Evolutionary conservation across 2,888 invertebrate genomes (phyloP).

Genomic region (Xestia rhomboidea): DNA sequence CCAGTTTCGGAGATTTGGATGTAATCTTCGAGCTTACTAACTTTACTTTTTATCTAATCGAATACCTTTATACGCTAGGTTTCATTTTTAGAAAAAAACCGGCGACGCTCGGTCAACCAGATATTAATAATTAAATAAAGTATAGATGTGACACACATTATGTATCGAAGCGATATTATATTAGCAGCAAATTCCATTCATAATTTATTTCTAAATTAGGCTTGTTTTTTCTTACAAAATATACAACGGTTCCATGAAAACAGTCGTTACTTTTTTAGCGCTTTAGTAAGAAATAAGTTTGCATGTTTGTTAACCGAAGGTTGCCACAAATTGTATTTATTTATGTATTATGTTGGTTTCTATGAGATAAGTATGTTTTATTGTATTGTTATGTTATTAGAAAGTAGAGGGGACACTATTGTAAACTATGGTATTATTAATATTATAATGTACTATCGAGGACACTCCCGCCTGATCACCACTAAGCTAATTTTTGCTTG

Average conservation of each 20-base stretch:
- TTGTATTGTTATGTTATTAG: background rate
- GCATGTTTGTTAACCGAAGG: constrained; percentile 1
- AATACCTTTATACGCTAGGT: too few species aligned
- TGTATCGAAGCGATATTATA: background rate
- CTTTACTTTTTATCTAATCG: background rate
- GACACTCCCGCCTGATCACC: too few species aligned
- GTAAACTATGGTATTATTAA: background rate
- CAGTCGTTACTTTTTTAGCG: background rate
- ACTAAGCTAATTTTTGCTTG: too few species aligned
- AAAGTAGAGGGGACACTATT: background rate
- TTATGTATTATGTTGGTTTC: background rate
- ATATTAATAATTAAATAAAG: background rate
- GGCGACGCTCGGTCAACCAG: too few species aligned
- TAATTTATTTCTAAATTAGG: background rate
- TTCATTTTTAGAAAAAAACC: too few species aligned
- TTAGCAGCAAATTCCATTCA: background rate
- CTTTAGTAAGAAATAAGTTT: background rate
- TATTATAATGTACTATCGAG: constrained; percentile 25
- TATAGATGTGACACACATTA: background rate
- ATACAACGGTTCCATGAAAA: background rate
- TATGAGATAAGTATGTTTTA: background rate
- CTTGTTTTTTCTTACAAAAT: background rate
- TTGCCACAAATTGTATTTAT: background rate
- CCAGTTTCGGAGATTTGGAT: background rate
- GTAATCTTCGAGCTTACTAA: background rate